phyloP scores from a whole-genome alignment of 2,113 vertebrate genomes.

The Propithecus coquereli region DNA sequence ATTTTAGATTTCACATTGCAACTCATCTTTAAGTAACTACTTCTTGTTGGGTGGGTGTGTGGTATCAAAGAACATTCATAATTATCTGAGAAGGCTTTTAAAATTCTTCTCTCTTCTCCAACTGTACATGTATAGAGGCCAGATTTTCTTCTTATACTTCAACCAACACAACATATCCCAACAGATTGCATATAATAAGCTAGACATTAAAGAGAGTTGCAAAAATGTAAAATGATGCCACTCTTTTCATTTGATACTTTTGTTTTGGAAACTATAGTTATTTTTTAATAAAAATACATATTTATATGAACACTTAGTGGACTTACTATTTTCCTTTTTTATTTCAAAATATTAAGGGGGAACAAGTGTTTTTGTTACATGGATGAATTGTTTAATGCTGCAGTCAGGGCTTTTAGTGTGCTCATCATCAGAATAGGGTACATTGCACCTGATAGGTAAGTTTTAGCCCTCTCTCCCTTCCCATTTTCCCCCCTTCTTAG shows the following conservation, averaged over 20 bases:
- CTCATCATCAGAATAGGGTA: too few relatives aligned
- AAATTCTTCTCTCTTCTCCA: not conserved
- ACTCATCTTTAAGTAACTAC: conserved; percentile 13
- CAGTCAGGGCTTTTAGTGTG: too few relatives aligned
- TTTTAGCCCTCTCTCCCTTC: too few relatives aligned
- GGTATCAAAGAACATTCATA: not conserved
- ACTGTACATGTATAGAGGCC: not conserved
- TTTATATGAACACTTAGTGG: not conserved
- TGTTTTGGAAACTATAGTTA: not conserved
- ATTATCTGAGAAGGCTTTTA: not conserved
- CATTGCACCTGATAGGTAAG: too few relatives aligned
- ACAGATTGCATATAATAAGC: not conserved
- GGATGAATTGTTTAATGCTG: too few relatives aligned
- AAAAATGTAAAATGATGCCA: not conserved
- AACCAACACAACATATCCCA: not conserved
- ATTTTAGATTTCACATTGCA: not conserved
- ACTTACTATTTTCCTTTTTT: not conserved
- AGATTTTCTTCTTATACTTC: conserved; percentile 24
- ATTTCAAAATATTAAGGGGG: too few relatives aligned
- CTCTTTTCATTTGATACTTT: not conserved
- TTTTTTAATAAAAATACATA: not conserved
- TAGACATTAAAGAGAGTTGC: not conserved
- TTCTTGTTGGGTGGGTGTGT: not conserved
- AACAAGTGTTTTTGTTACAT: too few relatives aligned
- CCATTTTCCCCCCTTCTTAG: too few relatives aligned